These are phyloP conservation scores for Rotaria socialis DNA, from an alignment of 2,888 invertebrate genomes.

Conservation along the genomic window DNA sequence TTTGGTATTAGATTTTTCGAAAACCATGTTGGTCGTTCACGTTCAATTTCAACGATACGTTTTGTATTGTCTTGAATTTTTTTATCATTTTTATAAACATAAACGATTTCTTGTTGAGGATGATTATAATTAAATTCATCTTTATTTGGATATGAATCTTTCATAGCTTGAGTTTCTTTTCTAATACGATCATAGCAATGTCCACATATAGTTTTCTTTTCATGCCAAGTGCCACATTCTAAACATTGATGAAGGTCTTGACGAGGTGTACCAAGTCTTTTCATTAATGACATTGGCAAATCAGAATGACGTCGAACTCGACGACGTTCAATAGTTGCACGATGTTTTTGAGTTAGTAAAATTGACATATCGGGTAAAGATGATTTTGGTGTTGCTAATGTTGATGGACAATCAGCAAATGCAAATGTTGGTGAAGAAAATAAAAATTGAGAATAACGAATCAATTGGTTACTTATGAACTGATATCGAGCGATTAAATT, in stretches of 20 bases:
- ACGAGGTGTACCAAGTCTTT: conserved; percentile 69
- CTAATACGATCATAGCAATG: conserved; percentile 73
- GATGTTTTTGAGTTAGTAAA: conserved; percentile 27
- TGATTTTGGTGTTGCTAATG: not conserved
- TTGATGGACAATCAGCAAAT: not conserved
- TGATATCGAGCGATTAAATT: not conserved
- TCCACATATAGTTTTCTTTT: conserved; percentile 77
- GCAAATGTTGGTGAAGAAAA: conserved; percentile 14
- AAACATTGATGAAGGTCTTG: conserved; percentile 72
- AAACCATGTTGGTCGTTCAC: conserved; percentile 44
- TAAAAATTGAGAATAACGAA: not conserved
- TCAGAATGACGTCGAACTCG: conserved; percentile 12
- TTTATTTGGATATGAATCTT: conserved; percentile 70
- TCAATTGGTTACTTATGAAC: not conserved
- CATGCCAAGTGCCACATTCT: conserved; percentile 78
- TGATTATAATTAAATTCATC: conserved; percentile 70
- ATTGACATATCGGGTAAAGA: conserved; percentile 18
- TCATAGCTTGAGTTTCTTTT: conserved; percentile 75
- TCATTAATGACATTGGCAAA: conserved; percentile 41
- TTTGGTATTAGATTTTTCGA: conserved; percentile 38
- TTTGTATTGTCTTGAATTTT: conserved; percentile 63
- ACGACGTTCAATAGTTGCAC: conserved; percentile 27
- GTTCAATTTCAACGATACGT: conserved; percentile 69
- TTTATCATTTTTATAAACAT: conserved; percentile 76
- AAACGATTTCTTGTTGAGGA: conserved; percentile 68